Conservation (phyloP, 2,888 invertebrate species). For the Cryptops parisi region DNA sequence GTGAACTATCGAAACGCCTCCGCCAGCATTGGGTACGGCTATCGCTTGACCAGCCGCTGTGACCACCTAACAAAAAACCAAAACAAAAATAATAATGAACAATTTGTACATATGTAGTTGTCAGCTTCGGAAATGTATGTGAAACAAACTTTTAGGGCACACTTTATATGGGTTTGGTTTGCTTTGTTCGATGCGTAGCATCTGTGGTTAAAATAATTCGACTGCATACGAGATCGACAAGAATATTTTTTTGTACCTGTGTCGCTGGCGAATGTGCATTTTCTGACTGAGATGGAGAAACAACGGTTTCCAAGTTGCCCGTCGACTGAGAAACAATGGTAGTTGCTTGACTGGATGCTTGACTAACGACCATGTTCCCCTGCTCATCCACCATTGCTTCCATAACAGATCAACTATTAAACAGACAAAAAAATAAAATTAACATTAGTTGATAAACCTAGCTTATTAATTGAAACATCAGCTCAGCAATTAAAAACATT, state of each 20-base stretch:
- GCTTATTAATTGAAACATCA: too few relatives aligned
- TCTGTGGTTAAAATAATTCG: too few relatives aligned
- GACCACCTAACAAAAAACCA: conserved; percentile 4
- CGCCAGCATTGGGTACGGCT: conserved; percentile 23
- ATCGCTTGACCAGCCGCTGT: conserved; percentile 19
- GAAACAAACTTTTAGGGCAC: neutral
- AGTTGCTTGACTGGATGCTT: conserved; percentile 5
- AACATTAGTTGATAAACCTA: neutral
- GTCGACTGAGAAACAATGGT: conserved; percentile 8
- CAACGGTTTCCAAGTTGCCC: conserved; percentile 6
- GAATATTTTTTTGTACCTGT: too few relatives aligned
- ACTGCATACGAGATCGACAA: too few relatives aligned
- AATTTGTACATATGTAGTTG: neutral
- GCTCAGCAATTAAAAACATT: too few relatives aligned
- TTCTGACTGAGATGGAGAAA: conserved; percentile 15
- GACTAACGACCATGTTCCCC: conserved; percentile 14
- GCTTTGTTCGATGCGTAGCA: too few relatives aligned
- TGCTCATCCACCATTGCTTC: conserved; percentile 79
- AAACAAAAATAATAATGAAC: neutral
- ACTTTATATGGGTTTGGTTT: too few relatives aligned
- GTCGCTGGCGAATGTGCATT: conserved; percentile 22
- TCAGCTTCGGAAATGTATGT: neutral
- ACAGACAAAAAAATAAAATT: neutral
- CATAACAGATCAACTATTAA: conserved; percentile 38
- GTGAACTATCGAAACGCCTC: conserved; percentile 53